Percentiles rank a stretch among this genome's conserved stretches.
These are phyloP conservation scores for Myrmecophaga tridactyla DNA, from an alignment of 2,113 vertebrate genomes.

Conservation along the genomic window DNA sequence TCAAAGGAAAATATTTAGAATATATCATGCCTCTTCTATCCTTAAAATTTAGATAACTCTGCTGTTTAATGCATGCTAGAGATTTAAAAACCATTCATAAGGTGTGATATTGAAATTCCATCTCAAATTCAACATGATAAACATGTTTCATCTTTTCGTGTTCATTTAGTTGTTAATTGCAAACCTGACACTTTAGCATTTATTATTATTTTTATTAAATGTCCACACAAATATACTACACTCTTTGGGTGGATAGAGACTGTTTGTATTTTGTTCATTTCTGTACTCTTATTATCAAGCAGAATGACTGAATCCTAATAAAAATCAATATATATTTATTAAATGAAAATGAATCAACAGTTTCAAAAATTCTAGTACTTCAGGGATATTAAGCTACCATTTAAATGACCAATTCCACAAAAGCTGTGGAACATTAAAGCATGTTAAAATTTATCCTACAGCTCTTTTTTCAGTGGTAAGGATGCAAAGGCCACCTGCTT, in stretches of 20 bases:
- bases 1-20: background rate
- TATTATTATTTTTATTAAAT: background rate
- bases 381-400: background rate
- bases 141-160: background rate
- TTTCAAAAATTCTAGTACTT: background rate
- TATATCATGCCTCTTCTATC: background rate
- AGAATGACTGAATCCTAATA: background rate
- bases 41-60: background rate
- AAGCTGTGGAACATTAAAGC: slow-evolving; percentile 6
- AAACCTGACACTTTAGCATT: background rate
- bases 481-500: background rate
- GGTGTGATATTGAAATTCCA: background rate
- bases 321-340: background rate
- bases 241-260: background rate
- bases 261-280: background rate
- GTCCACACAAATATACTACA: background rate
- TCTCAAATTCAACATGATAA: background rate
- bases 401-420: background rate
- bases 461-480: background rate
- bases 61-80: background rate
- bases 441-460: slow-evolving; percentile 61
- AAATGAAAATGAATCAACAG: background rate
- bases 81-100: background rate
- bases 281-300: background rate
- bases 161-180: background rate